phyloP scores from a whole-genome alignment of 2,113 vertebrate genomes.

The Circaetus cinerascens region DNA sequence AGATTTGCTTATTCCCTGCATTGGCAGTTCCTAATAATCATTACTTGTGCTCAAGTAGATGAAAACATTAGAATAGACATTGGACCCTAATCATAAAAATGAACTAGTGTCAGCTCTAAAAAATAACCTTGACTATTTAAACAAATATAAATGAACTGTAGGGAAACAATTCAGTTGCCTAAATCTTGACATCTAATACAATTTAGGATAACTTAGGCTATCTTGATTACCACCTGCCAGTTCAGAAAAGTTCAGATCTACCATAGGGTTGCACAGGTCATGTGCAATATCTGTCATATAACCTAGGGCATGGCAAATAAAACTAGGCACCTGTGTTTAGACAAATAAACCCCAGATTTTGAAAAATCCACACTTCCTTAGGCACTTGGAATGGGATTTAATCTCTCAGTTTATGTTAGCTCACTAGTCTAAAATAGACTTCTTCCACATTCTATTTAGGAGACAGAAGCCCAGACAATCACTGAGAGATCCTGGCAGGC shows the following conservation, averaged over 20 bases:
- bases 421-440: background rate
- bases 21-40: too few species aligned
- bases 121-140: background rate
- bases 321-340: background rate
- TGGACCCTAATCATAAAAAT: background rate
- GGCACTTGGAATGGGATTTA: background rate
- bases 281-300: background rate
- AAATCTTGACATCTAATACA: background rate
- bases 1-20: background rate
- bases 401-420: background rate
- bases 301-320: background rate
- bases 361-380: background rate
- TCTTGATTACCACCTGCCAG: background rate
- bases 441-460: background rate
- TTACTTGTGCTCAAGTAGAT: background rate
- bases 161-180: background rate
- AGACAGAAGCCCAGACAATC: background rate
- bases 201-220: background rate
- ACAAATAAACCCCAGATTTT: background rate
- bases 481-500: too few species aligned
- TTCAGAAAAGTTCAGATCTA: background rate
- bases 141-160: background rate
- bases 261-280: background rate
- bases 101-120: background rate
- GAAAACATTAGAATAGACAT: background rate